Percentiles rank a stretch among this genome's conserved stretches.
phyloP scores from a whole-genome alignment of 2,797 vertebrate genomes.

The Clarias platycephalus region DNA sequence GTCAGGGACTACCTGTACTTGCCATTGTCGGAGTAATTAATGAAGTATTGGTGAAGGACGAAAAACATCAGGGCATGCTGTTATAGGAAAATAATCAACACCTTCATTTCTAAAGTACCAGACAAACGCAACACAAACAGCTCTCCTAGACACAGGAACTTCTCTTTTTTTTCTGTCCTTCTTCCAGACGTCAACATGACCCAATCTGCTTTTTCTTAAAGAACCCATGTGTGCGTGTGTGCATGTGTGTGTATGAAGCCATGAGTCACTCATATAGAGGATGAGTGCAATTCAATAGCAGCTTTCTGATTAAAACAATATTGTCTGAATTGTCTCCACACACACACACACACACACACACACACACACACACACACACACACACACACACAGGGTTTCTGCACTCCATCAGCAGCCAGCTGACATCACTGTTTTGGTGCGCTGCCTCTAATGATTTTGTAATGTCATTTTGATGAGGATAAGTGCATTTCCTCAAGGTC shows the following conservation, averaged over 20 bases:
- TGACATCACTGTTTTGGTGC: conserved; percentile 65
- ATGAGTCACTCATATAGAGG: background rate
- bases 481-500: conserved; percentile 71
- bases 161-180: background rate
- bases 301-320: conserved; percentile 32
- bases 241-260: background rate
- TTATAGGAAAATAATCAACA: background rate
- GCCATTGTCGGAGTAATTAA: background rate
- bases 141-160: background rate
- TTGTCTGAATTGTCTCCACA: conserved; percentile 6
- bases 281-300: conserved; percentile 7
- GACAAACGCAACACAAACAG: background rate
- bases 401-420: conserved; percentile 62
- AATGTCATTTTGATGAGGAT: conserved; percentile 51
- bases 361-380: conserved; percentile 7
- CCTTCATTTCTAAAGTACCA: background rate
- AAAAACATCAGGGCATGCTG: background rate
- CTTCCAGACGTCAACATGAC: background rate
- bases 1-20: background rate
- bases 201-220: background rate
- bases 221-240: background rate
- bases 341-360: conserved; percentile 5
- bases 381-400: conserved; percentile 59
- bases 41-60: background rate
- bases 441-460: conserved; percentile 68